Percentiles rank a stretch among this genome's conserved stretches.
phyloP scores from a whole-genome alignment of 2,113 vertebrate genomes.

The Thalassarche chlororhynchos region DNA sequence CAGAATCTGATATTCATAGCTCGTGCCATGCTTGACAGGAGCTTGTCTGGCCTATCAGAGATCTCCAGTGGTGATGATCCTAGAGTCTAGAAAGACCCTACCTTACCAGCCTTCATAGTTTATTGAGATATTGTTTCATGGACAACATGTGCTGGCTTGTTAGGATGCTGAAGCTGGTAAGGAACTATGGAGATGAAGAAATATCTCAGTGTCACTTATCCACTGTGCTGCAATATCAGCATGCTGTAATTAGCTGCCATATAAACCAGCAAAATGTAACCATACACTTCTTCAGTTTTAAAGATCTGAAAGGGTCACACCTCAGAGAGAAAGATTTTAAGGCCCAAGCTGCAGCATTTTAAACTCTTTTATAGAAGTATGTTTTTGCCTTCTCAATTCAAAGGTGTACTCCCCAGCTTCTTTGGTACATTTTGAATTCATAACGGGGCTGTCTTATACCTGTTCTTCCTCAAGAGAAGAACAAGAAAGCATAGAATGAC shows the following conservation, averaged over 20 bases:
- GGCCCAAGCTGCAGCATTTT: background rate
- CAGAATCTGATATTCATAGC: background rate
- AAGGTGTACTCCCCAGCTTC: background rate
- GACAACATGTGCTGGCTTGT: background rate
- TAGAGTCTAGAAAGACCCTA: background rate
- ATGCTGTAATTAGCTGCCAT: background rate
- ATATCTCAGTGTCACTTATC: background rate
- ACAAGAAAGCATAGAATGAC: background rate
- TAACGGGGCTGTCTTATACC: background rate
- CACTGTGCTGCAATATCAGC: background rate
- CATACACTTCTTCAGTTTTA: background rate
- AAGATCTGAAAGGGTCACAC: background rate
- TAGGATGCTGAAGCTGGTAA: background rate
- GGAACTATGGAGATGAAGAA: background rate
- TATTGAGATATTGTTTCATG: background rate
- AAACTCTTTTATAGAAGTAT: background rate
- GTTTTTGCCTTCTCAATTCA: background rate
- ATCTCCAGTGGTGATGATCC: background rate
- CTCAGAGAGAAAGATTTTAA: background rate
- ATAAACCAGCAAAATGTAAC: background rate
- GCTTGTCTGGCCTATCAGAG: background rate
- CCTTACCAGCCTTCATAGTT: background rate
- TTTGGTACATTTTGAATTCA: background rate
- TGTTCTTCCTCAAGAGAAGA: background rate
- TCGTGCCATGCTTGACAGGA: background rate